Evolutionary conservation across 2,113 vertebrate genomes (phyloP).

Genomic region (Suncus etruscus): DNA sequence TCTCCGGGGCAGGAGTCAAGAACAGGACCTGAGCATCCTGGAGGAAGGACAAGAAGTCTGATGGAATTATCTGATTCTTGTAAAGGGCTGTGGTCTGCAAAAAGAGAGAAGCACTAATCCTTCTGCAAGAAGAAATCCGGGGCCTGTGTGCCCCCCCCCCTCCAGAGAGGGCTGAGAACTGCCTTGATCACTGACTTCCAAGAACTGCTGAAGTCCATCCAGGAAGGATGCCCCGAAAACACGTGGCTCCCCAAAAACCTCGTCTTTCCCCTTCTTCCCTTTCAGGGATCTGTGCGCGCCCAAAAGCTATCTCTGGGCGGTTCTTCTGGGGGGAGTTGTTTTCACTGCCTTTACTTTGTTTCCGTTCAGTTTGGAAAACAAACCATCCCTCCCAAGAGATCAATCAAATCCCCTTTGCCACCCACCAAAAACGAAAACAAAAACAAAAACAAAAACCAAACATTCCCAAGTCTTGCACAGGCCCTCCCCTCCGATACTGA

Average conservation of each 20-base stretch:
- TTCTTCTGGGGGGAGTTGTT: too few species aligned
- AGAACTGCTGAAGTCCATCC: constrained; percentile 58
- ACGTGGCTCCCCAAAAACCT: not conserved
- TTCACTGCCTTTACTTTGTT: not conserved
- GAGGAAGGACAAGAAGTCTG: not conserved
- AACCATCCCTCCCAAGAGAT: constrained; percentile 19
- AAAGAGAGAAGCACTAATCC: constrained; percentile 62
- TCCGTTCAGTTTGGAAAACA: constrained; percentile 6
- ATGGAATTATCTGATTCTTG: constrained; percentile 52
- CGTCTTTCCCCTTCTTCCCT: not conserved
- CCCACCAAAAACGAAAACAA: too few species aligned
- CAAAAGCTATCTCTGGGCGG: too few species aligned
- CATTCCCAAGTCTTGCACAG: too few species aligned
- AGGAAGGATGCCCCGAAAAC: not conserved
- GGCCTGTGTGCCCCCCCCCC: not conserved
- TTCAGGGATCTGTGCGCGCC: not conserved
- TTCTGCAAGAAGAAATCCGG: constrained; percentile 27
- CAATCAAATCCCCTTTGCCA: not conserved
- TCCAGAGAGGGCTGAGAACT: constrained; percentile 15
- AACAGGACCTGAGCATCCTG: not conserved
- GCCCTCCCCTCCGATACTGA: not conserved
- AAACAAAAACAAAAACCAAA: too few species aligned
- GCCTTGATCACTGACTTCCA: constrained; percentile 1
- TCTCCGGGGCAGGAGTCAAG: constrained; percentile 7
- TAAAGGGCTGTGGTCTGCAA: constrained; percentile 71